These are phyloP conservation scores for Turritopsis rubra DNA, from an alignment of 30 jellyfish, hydroid and myxozoan genomes.

Conservation along the genomic window DNA sequence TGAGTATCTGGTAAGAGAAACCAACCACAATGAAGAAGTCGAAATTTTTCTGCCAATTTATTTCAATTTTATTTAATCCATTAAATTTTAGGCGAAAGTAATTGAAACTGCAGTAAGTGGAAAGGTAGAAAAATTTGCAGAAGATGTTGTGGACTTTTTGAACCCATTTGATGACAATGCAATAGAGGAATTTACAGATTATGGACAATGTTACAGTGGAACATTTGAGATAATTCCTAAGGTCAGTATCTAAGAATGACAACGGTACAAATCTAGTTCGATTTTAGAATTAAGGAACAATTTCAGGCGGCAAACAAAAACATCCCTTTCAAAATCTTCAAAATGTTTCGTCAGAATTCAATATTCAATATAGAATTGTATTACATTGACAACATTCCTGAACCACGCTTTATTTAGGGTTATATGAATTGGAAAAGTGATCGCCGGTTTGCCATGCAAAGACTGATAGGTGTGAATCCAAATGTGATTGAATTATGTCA, in stretches of 20 bases:
- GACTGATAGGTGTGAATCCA: neutral
- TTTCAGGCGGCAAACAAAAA: too few relatives aligned
- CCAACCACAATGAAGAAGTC: too few relatives aligned
- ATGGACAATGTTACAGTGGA: neutral
- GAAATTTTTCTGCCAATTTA: neutral
- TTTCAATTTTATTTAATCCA: neutral
- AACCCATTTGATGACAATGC: neutral
- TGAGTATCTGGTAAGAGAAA: neutral
- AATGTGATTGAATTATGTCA: neutral
- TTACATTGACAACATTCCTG: neutral
- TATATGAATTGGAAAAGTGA: neutral
- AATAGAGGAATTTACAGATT: neutral
- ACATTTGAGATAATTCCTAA: neutral
- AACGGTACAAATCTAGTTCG: too few relatives aligned
- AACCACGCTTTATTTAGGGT: neutral
- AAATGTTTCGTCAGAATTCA: too few relatives aligned
- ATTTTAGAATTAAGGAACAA: too few relatives aligned
- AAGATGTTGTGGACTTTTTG: neutral
- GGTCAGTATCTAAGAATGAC: neutral
- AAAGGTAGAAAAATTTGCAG: neutral
- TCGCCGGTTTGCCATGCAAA: neutral
- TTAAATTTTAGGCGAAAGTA: neutral
- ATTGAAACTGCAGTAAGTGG: neutral
- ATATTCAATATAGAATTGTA: too few relatives aligned
- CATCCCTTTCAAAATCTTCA: too few relatives aligned